These are phyloP conservation scores for Oligia strigilis DNA, from an alignment of 2,888 invertebrate genomes.

Conservation along the genomic window DNA sequence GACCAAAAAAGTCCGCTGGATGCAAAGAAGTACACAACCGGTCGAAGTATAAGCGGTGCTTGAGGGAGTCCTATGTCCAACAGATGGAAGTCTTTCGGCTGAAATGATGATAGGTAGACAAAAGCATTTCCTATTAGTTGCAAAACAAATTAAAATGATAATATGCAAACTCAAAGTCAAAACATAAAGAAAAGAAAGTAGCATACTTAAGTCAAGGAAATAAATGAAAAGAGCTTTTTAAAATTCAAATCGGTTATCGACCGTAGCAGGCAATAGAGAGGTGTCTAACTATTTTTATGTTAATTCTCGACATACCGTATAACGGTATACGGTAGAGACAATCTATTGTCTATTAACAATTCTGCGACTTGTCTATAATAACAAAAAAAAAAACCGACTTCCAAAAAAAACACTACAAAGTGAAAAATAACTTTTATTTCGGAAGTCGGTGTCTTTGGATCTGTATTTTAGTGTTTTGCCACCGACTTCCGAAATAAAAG, in stretches of 20 bases:
- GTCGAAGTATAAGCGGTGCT: not conserved
- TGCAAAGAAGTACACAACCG: not conserved
- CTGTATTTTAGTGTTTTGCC: too few species aligned
- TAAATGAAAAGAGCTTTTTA: constrained; percentile 15
- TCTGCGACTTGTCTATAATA: constrained; percentile 29
- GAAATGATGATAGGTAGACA: not conserved
- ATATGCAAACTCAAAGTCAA: constrained; percentile 9
- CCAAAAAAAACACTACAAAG: too few species aligned
- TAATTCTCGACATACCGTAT: constrained; percentile 50
- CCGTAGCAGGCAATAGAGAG: constrained; percentile 21
- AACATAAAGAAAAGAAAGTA: constrained; percentile 6
- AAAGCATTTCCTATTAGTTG: not conserved
- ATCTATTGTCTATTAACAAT: constrained; percentile 33
- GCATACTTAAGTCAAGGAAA: not conserved
- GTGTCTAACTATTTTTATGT: constrained; percentile 52
- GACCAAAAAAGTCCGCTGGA: not conserved
- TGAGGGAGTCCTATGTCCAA: too few species aligned
- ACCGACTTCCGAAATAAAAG: too few species aligned
- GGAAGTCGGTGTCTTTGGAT: too few species aligned
- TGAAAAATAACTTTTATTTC: too few species aligned
- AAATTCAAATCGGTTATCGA: constrained; percentile 49
- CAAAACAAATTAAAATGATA: not conserved
- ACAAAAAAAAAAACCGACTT: too few species aligned
- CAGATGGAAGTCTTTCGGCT: too few species aligned
- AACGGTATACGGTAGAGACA: constrained; percentile 55